phyloP scores from a whole-genome alignment of 2,888 invertebrate genomes.

The Pycnomerus fuliginosus region DNA sequence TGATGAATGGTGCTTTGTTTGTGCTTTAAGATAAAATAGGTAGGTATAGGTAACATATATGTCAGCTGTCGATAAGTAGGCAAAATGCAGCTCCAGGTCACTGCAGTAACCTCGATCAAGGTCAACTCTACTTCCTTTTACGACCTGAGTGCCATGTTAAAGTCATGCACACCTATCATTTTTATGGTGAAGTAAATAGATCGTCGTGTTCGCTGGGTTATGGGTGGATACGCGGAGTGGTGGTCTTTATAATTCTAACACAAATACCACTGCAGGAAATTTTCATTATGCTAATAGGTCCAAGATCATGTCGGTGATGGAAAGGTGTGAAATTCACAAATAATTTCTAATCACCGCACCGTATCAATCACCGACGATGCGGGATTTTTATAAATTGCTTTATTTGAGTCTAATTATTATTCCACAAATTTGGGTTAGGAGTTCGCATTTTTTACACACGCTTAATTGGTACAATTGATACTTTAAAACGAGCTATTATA shows the following conservation, averaged over 20 bases:
- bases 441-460: slow-evolving; percentile 10
- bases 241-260: slow-evolving; percentile 14
- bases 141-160: slow-evolving; percentile 20
- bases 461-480: slow-evolving; percentile 11
- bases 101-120: slow-evolving; percentile 50
- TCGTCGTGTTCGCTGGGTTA: slow-evolving; percentile 4
- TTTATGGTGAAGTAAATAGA: slow-evolving; percentile 16
- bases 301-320: slow-evolving; percentile 6
- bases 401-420: slow-evolving; percentile 7
- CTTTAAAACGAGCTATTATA: slow-evolving; percentile 4
- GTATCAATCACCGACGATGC: slow-evolving; percentile 12
- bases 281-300: slow-evolving; percentile 9
- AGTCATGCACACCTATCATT: slow-evolving; percentile 20
- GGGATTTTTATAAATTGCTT: no score
- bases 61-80: slow-evolving; percentile 46
- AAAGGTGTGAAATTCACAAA: slow-evolving; percentile 17
- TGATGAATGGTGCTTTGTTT: no score
- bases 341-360: slow-evolving; percentile 11
- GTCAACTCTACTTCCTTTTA: slow-evolving; percentile 46
- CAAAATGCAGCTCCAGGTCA: slow-evolving; percentile 50
- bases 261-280: slow-evolving; percentile 3
- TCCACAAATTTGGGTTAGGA: slow-evolving; percentile 16
- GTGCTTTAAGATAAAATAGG: no score
- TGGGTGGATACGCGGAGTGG: slow-evolving; percentile 5
- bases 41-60: no score